Conservation (phyloP, 2,888 invertebrate species). For the Drosophila anomalipes region DNA sequence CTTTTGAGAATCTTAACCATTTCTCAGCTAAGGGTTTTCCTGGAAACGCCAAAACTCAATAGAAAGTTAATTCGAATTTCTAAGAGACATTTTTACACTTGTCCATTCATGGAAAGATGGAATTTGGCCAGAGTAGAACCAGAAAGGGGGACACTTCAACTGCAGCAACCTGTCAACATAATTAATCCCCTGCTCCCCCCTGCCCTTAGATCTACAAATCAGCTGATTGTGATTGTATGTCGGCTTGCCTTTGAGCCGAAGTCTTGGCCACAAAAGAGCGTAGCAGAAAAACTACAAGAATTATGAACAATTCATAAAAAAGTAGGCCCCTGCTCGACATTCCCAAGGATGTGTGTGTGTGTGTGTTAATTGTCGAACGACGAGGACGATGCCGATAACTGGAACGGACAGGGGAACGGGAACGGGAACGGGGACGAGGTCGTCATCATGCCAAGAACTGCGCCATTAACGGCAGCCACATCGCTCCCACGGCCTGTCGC, state of each 20-base stretch:
- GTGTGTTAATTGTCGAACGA: slow-evolving; percentile 71
- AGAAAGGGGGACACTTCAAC: slow-evolving; percentile 46
- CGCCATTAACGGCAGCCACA: slow-evolving; percentile 66
- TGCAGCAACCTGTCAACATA: slow-evolving; percentile 75
- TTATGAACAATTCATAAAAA: slow-evolving; percentile 76
- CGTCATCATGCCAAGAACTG: slow-evolving; percentile 56
- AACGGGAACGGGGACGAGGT: slow-evolving; percentile 26
- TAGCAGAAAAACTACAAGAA: slow-evolving; percentile 34
- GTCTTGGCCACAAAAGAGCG: slow-evolving; percentile 44
- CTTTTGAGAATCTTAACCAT: slow-evolving; percentile 11
- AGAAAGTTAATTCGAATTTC: slow-evolving; percentile 52
- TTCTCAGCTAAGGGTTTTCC: slow-evolving; percentile 28
- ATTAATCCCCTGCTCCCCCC: slow-evolving; percentile 62
- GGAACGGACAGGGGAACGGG: slow-evolving; percentile 14
- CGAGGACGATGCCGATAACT: slow-evolving; percentile 21
- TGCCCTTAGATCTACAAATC: slow-evolving; percentile 45
- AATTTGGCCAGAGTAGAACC: slow-evolving; percentile 11
- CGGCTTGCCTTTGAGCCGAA: slow-evolving; percentile 58
- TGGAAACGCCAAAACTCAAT: slow-evolving; percentile 39
- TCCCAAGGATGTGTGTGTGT: slow-evolving; percentile 69
- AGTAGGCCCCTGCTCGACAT: slow-evolving; percentile 69
- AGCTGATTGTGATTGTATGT: slow-evolving; percentile 62
- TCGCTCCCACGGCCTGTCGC: slow-evolving; percentile 68
- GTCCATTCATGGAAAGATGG: slow-evolving; percentile 34
- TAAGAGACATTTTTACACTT: slow-evolving; percentile 35